Base-by-base conservation (phyloP, 2,113 vertebrate species). In the Gopherus evgoodei region DNA sequence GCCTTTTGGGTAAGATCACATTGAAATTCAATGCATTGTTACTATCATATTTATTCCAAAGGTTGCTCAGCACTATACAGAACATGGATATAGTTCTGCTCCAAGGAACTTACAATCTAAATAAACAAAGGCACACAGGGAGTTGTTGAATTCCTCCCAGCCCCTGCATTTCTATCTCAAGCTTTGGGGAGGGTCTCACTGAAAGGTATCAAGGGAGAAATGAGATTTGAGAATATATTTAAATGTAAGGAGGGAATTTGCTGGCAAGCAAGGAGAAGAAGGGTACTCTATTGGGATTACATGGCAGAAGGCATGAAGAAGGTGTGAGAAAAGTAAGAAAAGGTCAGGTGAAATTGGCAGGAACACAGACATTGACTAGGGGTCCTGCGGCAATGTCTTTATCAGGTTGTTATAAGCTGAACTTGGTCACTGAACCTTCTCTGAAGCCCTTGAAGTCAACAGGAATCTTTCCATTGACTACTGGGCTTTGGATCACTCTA, bases 291-390 rank as follows among this genome's bases (percentile, higher is more conserved):
- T 69, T 6, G 49, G 8, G 81, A 56, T 38, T 91, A 84, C 86
- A 94, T 84, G 47, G 56, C 14, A 80, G 42, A 35, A 47, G 0
- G 69, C 90, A 76, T 0, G 3, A 91, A 69, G 65, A 38, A 21
- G n/a, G 69, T 84, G 52, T 14, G 19, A 84, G 53, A 84, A 35
- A 90, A 90, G 47, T 69, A 85, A 92, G 17, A 1, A 84, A 84
- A 92, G 49, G 62, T 95, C 86, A 65, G 62, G 69, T 86, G n/a
- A 86, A 72, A 49, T 72, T 91, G 83, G 78, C 49, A 95, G 54
- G 56, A 52, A 44, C 31, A 6, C 42, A 79, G n/a, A 44, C 29
- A 59, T 29, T 22, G 29, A 17, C 9, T 8, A 89, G 13, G 22
- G 65, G 12, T 49, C 72, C 83, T 88, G 69, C 53, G 81, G 90